These are phyloP conservation scores for Castor canadensis DNA, from an alignment of 2,113 vertebrate genomes.

Conservation along the genomic window DNA sequence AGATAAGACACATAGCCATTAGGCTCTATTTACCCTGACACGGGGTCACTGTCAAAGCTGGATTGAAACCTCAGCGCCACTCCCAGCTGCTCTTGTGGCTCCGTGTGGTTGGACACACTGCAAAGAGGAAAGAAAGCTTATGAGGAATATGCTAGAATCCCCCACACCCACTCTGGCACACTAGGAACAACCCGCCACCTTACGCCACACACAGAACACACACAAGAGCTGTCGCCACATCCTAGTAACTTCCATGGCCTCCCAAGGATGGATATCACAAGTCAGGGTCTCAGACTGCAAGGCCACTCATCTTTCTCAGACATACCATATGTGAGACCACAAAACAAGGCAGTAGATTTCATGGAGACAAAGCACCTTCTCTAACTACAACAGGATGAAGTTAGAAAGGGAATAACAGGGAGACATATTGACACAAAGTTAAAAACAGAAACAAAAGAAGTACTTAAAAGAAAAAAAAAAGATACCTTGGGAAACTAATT, in stretches of 20 bases:
- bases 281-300: background rate
- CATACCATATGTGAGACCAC: background rate
- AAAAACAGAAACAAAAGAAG: background rate
- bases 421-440: background rate
- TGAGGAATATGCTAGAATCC: background rate
- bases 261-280: background rate
- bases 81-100: background rate
- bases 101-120: background rate
- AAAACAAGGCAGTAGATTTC: background rate
- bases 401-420: background rate
- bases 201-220: background rate
- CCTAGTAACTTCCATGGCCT: rapidly evolving
- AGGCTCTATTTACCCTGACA: constrained; percentile 57
- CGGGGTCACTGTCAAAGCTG: background rate
- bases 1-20: background rate
- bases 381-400: background rate
- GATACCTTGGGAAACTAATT: background rate
- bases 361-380: background rate
- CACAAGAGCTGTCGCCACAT: background rate
- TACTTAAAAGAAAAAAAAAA: background rate
- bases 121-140: constrained; percentile 7
- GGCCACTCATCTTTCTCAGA: background rate
- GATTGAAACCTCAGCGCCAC: background rate
- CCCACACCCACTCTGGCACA: background rate
- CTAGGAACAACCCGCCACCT: background rate